Percentiles rank a stretch among this genome's conserved stretches.
phyloP scores from a whole-genome alignment of 2,113 vertebrate species.

The Scomber colias region DNA sequence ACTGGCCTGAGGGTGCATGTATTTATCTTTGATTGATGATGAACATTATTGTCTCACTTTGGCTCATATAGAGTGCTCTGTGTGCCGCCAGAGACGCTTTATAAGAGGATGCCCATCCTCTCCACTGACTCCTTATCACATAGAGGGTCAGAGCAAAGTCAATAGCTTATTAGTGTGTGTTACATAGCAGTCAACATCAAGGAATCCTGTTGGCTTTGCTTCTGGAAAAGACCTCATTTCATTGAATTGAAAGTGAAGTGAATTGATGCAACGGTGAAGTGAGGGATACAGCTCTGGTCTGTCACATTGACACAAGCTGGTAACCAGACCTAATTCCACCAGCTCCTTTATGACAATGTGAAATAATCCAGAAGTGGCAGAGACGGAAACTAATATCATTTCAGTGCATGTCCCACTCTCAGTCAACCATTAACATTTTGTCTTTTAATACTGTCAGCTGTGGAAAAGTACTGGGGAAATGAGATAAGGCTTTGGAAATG shows the following conservation, averaged over 20 bases:
- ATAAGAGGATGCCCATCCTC: constrained; percentile 43
- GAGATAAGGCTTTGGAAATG: constrained; percentile 12
- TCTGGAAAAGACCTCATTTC: constrained; percentile 45
- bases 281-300: constrained; percentile 23
- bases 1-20: constrained; percentile 6
- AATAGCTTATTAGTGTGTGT: constrained; percentile 49
- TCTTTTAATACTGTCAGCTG: constrained; percentile 48
- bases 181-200: constrained; percentile 39
- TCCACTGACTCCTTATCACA: constrained; percentile 52
- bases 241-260: constrained; percentile 47
- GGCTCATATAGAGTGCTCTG: constrained; percentile 14
- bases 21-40: constrained; percentile 64
- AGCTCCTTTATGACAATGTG: constrained; percentile 15
- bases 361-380: constrained; percentile 33
- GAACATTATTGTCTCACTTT: constrained; percentile 42
- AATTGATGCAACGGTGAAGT: constrained; percentile 40
- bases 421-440: constrained; percentile 36
- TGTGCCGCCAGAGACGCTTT: constrained; percentile 43
- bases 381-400: constrained; percentile 46
- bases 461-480: constrained; percentile 8
- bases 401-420: constrained; percentile 33
- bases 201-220: constrained; percentile 45
- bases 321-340: constrained; percentile 13
- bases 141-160: constrained; percentile 55
- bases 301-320: constrained; percentile 34